phyloP scores from a whole-genome alignment of 37 sponge, comb jelly and placozoan species.

The Tethya wilhelma region DNA sequence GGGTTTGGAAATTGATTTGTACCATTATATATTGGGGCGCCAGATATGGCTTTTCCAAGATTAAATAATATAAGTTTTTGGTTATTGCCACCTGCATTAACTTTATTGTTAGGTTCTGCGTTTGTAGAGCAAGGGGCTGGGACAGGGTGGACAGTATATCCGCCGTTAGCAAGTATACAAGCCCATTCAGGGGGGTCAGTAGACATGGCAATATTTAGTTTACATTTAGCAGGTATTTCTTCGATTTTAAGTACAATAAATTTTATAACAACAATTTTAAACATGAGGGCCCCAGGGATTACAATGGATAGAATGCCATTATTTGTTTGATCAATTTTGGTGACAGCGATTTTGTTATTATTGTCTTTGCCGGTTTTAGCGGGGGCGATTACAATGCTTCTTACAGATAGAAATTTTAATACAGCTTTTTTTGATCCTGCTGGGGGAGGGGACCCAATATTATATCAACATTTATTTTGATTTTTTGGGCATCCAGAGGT shows the following conservation, averaged over 20 bases:
- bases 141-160: slow-evolving; percentile 86
- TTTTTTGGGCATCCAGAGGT: slow-evolving; percentile 95
- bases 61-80: slow-evolving; percentile 91
- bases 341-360: slow-evolving; percentile 80
- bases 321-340: slow-evolving; percentile 89
- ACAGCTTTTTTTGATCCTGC: slow-evolving; percentile 94
- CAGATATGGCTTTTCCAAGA: slow-evolving; percentile 89
- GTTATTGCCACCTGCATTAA: slow-evolving; percentile 78
- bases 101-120: slow-evolving; percentile 72
- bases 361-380: slow-evolving; percentile 91
- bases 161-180: slow-evolving; percentile 69
- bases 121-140: slow-evolving; percentile 86
- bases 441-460: slow-evolving; percentile 91
- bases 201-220: slow-evolving; percentile 81
- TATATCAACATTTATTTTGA: slow-evolving; percentile 94
- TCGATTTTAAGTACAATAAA: slow-evolving; percentile 82
- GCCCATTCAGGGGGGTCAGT: slow-evolving; percentile 80
- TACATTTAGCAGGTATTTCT: slow-evolving; percentile 85
- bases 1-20: slow-evolving; percentile 86
- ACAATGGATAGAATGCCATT: slow-evolving; percentile 71
- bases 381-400: slow-evolving; percentile 87
- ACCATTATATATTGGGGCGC: slow-evolving; percentile 83
- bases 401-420: slow-evolving; percentile 91
- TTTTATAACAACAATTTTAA: slow-evolving; percentile 88
- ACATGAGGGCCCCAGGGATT: slow-evolving; percentile 84